Evolutionary conservation across 2,797 vertebrate species (phyloP).

Genomic region (Erpetoichthys calabaricus): DNA sequence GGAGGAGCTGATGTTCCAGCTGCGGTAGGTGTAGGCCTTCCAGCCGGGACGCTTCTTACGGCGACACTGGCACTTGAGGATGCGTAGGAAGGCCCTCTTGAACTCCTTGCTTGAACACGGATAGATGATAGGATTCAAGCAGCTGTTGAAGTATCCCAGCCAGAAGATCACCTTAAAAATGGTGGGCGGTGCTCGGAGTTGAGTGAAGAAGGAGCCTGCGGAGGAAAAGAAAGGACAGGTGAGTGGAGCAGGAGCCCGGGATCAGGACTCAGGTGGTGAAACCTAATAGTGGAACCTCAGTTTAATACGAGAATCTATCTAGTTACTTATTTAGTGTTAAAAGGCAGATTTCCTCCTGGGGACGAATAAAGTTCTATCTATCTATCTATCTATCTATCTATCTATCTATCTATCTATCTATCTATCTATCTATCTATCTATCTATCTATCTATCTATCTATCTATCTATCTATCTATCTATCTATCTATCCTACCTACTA

Average conservation of each 20-base stretch:
- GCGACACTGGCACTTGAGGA: constrained; percentile 78
- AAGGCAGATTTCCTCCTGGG: not conserved
- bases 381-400: too few species aligned
- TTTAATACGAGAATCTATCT: constrained; percentile 3
- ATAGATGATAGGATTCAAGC: constrained; percentile 94
- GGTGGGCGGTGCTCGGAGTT: constrained; percentile 67
- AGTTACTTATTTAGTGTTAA: accelerated
- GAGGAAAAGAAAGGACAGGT: constrained; percentile 14
- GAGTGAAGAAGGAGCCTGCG: constrained; percentile 74
- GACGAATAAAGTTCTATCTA: too few species aligned
- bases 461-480: too few species aligned
- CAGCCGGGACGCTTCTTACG: constrained; percentile 59
- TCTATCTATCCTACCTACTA: constrained; percentile 17
- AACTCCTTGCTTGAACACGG: constrained; percentile 95
- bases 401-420: too few species aligned
- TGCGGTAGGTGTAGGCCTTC: constrained; percentile 72
- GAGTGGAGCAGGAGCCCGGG: not conserved
- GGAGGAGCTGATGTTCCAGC: constrained; percentile 64
- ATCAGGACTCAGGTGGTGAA: too few species aligned
- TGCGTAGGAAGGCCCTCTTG: constrained; percentile 86
- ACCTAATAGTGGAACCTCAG: constrained; percentile 22
- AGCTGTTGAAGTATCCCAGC: constrained; percentile 97
- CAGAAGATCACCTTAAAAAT: constrained; percentile 94
- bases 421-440: too few species aligned
- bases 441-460: too few species aligned